A percentile compares a stretch with the other conserved stretches of the same genome.
Evolutionary conservation across 2,888 invertebrate species (phyloP).

Genomic region (Galeopsomyia nigrocyanea): DNA sequence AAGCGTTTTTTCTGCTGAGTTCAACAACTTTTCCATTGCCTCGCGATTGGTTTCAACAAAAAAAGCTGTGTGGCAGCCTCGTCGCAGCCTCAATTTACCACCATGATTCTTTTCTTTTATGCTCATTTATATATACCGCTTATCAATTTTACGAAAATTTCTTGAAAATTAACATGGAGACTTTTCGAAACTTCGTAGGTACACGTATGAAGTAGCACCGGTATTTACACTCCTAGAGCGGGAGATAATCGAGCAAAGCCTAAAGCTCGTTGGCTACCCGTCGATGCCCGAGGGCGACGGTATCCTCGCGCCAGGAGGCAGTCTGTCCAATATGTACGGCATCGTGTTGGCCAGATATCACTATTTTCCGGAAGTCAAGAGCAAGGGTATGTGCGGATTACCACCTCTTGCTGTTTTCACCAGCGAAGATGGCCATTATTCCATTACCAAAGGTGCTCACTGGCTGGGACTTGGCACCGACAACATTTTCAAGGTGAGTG

Average conservation of each 20-base stretch:
- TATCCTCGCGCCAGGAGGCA: slow-evolving; percentile 85
- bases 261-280: slow-evolving; percentile 75
- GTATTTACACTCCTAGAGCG: slow-evolving; percentile 83
- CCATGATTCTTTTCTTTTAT: too few species aligned
- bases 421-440: slow-evolving; percentile 88
- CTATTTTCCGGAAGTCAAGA: slow-evolving; percentile 78
- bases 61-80: too few species aligned
- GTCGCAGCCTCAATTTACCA: too few species aligned
- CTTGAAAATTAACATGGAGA: too few species aligned
- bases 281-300: slow-evolving; percentile 76
- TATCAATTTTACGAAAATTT: too few species aligned
- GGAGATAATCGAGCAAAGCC: slow-evolving; percentile 74
- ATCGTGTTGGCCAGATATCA: slow-evolving; percentile 81
- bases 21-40: too few species aligned
- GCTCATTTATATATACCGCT: too few species aligned
- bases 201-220: slow-evolving; percentile 87
- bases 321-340: slow-evolving; percentile 84
- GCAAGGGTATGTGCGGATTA: slow-evolving; percentile 74
- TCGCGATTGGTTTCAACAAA: too few species aligned
- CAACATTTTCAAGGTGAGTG: slow-evolving; percentile 69
- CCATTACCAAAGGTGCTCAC: slow-evolving; percentile 83
- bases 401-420: slow-evolving; percentile 80
- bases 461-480: slow-evolving; percentile 89
- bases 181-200: slow-evolving; percentile 67
- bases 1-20: too few species aligned